phyloP scores from a whole-genome alignment of 2,113 vertebrate species.

The Suncus etruscus region DNA sequence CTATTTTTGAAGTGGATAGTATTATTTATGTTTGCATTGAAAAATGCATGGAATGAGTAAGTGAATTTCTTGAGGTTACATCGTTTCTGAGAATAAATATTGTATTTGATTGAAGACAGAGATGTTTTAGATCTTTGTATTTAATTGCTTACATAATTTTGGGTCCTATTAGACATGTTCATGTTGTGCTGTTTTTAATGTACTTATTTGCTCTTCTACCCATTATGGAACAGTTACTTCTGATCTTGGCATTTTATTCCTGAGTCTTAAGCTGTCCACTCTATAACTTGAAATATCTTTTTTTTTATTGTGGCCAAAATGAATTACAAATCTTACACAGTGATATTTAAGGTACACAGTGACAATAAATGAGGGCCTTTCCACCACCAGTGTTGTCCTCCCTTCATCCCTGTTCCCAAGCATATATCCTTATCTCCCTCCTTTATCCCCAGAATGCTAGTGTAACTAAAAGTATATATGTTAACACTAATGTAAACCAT shows the following conservation, averaged over 20 bases:
- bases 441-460: no score
- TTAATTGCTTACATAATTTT: not conserved
- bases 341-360: no score
- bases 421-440: no score
- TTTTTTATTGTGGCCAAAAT: no score
- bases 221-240: not conserved
- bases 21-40: slow-evolving; percentile 5
- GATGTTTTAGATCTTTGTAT: not conserved
- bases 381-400: no score
- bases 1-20: not conserved
- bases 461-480: no score
- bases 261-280: not conserved
- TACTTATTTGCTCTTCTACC: not conserved
- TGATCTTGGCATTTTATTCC: not conserved
- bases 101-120: not conserved
- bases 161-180: slow-evolving; percentile 76
- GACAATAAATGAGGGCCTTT: no score
- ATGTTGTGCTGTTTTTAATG: slow-evolving; percentile 79
- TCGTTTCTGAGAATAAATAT: not conserved
- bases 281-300: not conserved
- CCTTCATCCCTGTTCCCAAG: no score
- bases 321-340: no score
- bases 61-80: slow-evolving; percentile 10
- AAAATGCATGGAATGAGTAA: slow-evolving; percentile 10
- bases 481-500: no score